Evolutionary conservation across 2,797 vertebrate genomes (phyloP).

Genomic region (Rhinichthys osculus): DNA sequence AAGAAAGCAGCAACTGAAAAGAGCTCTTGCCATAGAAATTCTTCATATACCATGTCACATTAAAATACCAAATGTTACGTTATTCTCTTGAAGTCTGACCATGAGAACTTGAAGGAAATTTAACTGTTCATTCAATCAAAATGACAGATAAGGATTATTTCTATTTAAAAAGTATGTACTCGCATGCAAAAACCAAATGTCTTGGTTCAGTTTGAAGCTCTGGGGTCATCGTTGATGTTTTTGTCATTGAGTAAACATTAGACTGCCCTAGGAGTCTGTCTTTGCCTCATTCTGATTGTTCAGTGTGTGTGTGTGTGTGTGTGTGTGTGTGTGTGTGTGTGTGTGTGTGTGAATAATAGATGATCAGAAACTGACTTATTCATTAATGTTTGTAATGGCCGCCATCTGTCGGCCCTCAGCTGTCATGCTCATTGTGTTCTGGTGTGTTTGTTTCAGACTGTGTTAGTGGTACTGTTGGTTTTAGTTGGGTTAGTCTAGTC

Average conservation of each 20-base stretch:
- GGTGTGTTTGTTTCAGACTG: constrained; percentile 29
- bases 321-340: constrained; percentile 60
- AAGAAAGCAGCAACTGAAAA: background rate
- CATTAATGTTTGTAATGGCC: constrained; percentile 71
- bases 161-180: background rate
- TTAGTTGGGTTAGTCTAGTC: background rate
- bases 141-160: background rate
- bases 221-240: background rate
- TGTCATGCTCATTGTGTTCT: constrained; percentile 30
- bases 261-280: background rate
- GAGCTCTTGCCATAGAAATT: background rate
- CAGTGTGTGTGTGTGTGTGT: constrained; percentile 55
- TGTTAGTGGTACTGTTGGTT: background rate
- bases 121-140: no score
- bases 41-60: background rate
- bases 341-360: constrained; percentile 77
- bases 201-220: background rate
- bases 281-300: background rate
- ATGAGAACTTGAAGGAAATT: background rate
- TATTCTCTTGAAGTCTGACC: background rate
- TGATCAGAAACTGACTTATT: constrained; percentile 78
- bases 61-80: background rate
- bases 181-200: background rate
- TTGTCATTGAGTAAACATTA: background rate
- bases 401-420: constrained; percentile 63